Evolutionary conservation across 2,797 vertebrate genomes (phyloP).

Genomic region (Leptoclinus maculatus): DNA sequence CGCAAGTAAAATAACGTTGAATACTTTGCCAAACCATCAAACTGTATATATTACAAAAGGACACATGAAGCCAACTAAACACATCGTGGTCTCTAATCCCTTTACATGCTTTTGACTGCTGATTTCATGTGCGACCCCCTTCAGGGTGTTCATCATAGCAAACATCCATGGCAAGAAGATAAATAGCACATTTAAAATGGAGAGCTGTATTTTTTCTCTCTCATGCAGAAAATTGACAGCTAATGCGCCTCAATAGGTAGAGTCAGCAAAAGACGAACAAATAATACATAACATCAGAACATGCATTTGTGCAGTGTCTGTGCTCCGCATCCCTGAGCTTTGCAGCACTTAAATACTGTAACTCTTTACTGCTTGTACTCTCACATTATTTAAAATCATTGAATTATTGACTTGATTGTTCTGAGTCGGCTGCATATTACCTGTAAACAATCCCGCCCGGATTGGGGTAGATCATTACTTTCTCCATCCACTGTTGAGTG

Average conservation of each 20-base stretch:
- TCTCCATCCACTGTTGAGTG: not conserved
- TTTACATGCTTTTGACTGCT: conserved; percentile 32
- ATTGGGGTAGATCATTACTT: conserved; percentile 31
- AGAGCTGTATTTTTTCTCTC: not conserved
- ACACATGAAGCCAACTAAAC: conserved; percentile 1
- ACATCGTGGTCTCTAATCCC: conserved; percentile 26
- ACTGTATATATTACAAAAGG: not conserved
- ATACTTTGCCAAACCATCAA: not conserved
- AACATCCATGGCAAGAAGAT: conserved; percentile 24
- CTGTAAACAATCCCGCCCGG: conserved; percentile 20
- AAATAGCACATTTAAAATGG: conserved; percentile 12
- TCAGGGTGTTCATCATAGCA: conserved; percentile 34
- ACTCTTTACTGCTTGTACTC: conserved; percentile 15
- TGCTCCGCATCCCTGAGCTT: not conserved
- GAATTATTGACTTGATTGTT: conserved; percentile 40
- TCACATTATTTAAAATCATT: conserved; percentile 30
- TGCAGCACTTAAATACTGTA: conserved; percentile 1
- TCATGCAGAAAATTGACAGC: conserved; percentile 17
- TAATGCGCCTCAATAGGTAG: not conserved
- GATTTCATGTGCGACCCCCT: conserved; percentile 19
- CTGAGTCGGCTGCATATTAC: conserved; percentile 25
- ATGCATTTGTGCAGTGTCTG: conserved; percentile 1
- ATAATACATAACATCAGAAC: conserved; percentile 2
- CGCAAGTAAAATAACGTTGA: not conserved
- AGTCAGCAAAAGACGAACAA: conserved; percentile 7